These are phyloP conservation scores for Lapara coniferarum DNA, from an alignment of 2,888 invertebrate genomes.

Conservation along the genomic window DNA sequence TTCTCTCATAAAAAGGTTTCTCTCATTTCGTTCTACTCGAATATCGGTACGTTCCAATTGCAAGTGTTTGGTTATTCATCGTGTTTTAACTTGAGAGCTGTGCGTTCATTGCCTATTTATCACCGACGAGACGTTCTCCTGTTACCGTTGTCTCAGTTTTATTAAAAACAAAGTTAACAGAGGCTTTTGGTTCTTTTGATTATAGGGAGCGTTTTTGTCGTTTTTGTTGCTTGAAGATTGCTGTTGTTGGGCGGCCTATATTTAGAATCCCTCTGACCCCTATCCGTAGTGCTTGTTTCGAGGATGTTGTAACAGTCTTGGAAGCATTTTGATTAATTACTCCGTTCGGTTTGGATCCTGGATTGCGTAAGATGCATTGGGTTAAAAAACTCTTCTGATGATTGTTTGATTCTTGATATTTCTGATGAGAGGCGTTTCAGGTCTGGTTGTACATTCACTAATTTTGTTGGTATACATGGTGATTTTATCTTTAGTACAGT, in stretches of 20 bases:
- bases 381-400: too few species aligned
- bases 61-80: slow-evolving; percentile 20
- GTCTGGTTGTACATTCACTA: too few species aligned
- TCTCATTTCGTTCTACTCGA: slow-evolving; percentile 8
- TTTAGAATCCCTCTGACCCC: neutral
- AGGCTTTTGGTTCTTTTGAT: slow-evolving; percentile 9
- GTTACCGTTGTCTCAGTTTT: slow-evolving; percentile 9
- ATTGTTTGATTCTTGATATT: too few species aligned
- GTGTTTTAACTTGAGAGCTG: slow-evolving; percentile 12
- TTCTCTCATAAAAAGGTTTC: slow-evolving; percentile 20
- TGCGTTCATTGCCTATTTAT: slow-evolving; percentile 14
- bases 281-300: neutral
- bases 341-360: neutral
- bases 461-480: too few species aligned
- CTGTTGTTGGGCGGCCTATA: neutral
- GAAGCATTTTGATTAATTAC: neutral
- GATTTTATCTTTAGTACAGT: too few species aligned
- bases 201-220: neutral
- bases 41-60: slow-evolving; percentile 17
- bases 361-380: neutral
- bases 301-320: neutral
- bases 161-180: slow-evolving; percentile 10
- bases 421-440: too few species aligned
- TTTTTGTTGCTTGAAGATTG: slow-evolving; percentile 4
- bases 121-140: slow-evolving; percentile 2